These are phyloP conservation scores for Eucidaris tribuloides DNA, from an alignment of 35 echinoderm and acorn worm species.

Conservation along the genomic window DNA sequence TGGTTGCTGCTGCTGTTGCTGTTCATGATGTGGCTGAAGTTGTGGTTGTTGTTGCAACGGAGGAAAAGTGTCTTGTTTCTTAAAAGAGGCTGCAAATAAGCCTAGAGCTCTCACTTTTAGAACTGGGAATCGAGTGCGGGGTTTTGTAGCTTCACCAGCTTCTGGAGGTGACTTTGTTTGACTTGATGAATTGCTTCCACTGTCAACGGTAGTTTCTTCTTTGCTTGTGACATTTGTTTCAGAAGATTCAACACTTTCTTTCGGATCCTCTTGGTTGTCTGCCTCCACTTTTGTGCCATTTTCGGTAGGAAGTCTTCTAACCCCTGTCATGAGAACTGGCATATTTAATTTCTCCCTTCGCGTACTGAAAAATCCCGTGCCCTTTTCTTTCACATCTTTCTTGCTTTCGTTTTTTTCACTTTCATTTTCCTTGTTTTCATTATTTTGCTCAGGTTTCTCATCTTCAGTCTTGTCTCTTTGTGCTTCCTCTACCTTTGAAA, in stretches of 20 bases:
- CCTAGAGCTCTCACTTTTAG: conserved; percentile 59
- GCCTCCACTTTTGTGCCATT: not conserved
- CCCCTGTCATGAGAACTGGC: not conserved
- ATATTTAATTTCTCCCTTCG: not conserved
- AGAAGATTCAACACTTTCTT: not conserved
- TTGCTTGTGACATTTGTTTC: too few relatives aligned
- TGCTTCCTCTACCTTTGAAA: too few relatives aligned
- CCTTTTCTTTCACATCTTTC: too few relatives aligned
- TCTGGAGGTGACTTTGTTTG: not conserved
- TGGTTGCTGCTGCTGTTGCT: not conserved
- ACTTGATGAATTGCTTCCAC: not conserved
- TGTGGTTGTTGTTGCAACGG: not conserved
- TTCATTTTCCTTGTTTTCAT: not conserved
- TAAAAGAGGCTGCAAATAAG: conserved; percentile 42
- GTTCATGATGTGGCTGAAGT: not conserved
- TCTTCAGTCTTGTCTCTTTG: not conserved
- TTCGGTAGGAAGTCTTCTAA: not conserved
- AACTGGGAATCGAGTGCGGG: conserved; percentile 28
- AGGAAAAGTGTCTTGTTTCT: not conserved
- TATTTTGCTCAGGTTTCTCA: not conserved
- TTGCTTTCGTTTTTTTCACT: not conserved
- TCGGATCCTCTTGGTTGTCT: not conserved
- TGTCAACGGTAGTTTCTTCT: not conserved
- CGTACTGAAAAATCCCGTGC: not conserved
- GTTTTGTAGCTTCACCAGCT: not conserved